A percentile compares a stretch with the other conserved stretches of the same genome.
Evolutionary conservation across 2,888 invertebrate genomes (phyloP).

Genomic region (Leucoptera coffeella): DNA sequence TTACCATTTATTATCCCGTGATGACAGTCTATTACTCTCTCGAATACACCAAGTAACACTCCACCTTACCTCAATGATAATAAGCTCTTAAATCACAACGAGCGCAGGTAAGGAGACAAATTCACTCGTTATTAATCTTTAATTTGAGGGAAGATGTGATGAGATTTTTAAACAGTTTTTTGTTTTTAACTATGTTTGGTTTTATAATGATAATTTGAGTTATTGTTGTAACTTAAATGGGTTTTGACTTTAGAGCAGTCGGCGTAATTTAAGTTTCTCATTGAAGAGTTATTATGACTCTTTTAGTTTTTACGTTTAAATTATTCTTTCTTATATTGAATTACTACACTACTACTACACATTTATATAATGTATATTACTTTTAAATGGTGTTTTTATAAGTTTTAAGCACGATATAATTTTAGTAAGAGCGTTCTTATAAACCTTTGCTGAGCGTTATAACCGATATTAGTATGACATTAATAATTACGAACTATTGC

Average conservation of each 20-base stretch:
- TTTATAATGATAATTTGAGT: neutral
- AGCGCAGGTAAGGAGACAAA: slow-evolving; percentile 3
- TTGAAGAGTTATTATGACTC: neutral
- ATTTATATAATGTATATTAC: too few species aligned
- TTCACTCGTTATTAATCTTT: slow-evolving; percentile 1
- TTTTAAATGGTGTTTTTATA: too few species aligned
- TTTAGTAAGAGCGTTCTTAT: too few species aligned
- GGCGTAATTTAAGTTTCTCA: too few species aligned
- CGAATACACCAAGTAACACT: slow-evolving; percentile 4
- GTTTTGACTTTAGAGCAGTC: neutral
- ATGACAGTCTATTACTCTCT: slow-evolving; percentile 43
- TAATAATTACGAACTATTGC: too few species aligned
- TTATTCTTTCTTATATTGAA: too few species aligned
- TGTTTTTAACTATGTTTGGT: neutral
- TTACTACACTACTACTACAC: too few species aligned
- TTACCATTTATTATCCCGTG: slow-evolving; percentile 44
- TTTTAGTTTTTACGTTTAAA: neutral
- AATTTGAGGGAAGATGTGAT: neutral
- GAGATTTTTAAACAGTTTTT: neutral
- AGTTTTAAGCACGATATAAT: too few species aligned
- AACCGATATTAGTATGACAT: too few species aligned
- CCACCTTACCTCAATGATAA: slow-evolving; percentile 3
- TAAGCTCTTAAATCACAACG: slow-evolving; percentile 3
- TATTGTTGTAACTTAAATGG: neutral
- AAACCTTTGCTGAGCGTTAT: too few species aligned